These are phyloP conservation scores for Cliona cf. orientalis DNA, from an alignment of 37 sponge, comb jelly and placozoan species.

Conservation along the genomic window DNA sequence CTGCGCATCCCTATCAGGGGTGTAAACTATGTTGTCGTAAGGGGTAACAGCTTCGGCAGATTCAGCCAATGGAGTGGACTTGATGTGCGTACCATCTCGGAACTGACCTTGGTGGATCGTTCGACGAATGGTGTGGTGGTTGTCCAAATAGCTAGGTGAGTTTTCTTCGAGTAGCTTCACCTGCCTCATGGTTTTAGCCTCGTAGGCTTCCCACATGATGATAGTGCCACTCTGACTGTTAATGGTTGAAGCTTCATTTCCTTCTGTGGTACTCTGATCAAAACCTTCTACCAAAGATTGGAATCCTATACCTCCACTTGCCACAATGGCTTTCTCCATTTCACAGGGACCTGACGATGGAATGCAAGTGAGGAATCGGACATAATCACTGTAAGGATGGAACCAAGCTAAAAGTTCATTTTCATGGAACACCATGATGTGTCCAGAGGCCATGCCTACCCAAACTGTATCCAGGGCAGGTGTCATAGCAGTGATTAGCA, in stretches of 20 bases:
- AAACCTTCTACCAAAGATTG: conserved; percentile 17
- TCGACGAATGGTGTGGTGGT: conserved; percentile 26
- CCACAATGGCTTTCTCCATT: conserved; percentile 73
- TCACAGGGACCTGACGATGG: conserved; percentile 60
- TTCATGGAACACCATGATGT: conserved; percentile 78
- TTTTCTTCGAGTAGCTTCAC: conserved; percentile 48
- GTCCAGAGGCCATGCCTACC: conserved; percentile 87
- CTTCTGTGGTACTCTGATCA: conserved; percentile 12
- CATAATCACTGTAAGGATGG: conserved; percentile 70
- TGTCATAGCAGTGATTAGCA: conserved; percentile 72
- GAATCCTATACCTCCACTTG: conserved; percentile 70
- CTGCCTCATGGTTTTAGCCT: conserved; percentile 57
- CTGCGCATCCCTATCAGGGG: conserved; percentile 22
- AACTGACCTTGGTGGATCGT: conserved; percentile 48
- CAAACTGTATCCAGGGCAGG: conserved; percentile 82
- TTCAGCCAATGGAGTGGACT: too few relatives aligned
- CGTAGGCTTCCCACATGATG: conserved; percentile 74
- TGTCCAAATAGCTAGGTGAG: conserved; percentile 29
- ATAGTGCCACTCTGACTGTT: conserved; percentile 55
- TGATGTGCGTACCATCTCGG: conserved; percentile 48
- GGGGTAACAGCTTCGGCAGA: too few relatives aligned
- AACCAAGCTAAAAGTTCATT: conserved; percentile 58
- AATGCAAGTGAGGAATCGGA: conserved; percentile 68
- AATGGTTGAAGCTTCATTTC: conserved; percentile 32
- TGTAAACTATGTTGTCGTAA: not conserved